phyloP scores from a whole-genome alignment of 2,113 vertebrate species.

The Oplegnathus fasciatus region DNA sequence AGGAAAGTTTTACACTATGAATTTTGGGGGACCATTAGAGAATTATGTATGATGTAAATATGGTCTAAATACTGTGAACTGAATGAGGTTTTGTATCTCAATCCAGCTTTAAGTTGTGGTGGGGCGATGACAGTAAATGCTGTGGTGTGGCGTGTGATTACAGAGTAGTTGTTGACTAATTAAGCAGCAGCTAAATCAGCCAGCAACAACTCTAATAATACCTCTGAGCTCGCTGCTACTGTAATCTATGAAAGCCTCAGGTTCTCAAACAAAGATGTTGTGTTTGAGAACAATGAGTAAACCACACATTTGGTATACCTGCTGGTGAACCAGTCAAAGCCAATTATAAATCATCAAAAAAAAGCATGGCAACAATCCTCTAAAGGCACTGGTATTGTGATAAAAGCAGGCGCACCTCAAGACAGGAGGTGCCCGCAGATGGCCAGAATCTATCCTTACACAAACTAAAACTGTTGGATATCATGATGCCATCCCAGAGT shows the following conservation, averaged over 20 bases:
- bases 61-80: neutral
- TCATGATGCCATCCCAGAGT: neutral
- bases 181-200: constrained; percentile 68
- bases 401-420: neutral
- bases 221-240: constrained; percentile 54
- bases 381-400: neutral
- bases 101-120: constrained; percentile 10
- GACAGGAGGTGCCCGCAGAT: constrained; percentile 10
- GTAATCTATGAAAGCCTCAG: constrained; percentile 43
- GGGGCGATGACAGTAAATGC: constrained; percentile 68
- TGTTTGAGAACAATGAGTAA: constrained; percentile 44
- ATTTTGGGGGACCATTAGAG: neutral
- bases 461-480: neutral
- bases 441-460: neutral
- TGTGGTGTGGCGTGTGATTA: constrained; percentile 70
- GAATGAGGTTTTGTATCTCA: constrained; percentile 25
- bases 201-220: constrained; percentile 72
- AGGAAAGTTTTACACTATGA: neutral
- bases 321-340: constrained; percentile 23
- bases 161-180: constrained; percentile 75
- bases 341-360: constrained; percentile 13
- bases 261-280: constrained; percentile 64
- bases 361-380: constrained; percentile 10
- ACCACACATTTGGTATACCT: constrained; percentile 47
- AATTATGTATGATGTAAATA: neutral